Evolutionary conservation across 2,888 invertebrate genomes (phyloP).

Genomic region (Drosophila anomelani): DNA sequence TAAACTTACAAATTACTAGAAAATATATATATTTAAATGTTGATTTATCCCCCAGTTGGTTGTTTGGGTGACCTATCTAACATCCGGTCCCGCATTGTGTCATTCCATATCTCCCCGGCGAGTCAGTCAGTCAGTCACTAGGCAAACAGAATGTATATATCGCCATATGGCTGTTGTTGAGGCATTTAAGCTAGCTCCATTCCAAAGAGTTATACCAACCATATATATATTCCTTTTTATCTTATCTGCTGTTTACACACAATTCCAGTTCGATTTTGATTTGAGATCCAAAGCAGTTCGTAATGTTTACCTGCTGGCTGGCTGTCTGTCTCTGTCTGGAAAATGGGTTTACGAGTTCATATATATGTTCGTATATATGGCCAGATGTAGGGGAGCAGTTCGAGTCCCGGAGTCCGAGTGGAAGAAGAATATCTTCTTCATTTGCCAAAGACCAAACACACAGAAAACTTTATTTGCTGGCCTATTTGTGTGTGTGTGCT

Average conservation of each 20-base stretch:
- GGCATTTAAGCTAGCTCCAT: constrained; percentile 23
- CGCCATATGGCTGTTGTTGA: constrained; percentile 30
- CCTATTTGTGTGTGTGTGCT: neutral
- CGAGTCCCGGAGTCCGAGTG: constrained; percentile 1
- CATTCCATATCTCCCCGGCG: constrained; percentile 5
- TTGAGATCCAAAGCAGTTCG: constrained; percentile 23
- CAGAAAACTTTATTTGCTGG: constrained; percentile 34
- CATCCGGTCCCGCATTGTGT: constrained; percentile 29
- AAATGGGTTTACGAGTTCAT: constrained; percentile 44
- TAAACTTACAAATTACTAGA: no score
- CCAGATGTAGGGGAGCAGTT: constrained; percentile 26
- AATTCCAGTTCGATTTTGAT: constrained; percentile 44
- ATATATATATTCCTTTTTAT: constrained; percentile 15
- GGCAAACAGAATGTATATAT: constrained; percentile 21
- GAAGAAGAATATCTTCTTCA: constrained; percentile 29
- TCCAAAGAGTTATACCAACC: constrained; percentile 30
- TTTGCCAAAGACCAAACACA: constrained; percentile 29
- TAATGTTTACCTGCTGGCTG: constrained; percentile 33
- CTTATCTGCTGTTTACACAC: constrained; percentile 40
- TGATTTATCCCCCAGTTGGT: neutral
- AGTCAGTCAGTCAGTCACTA: constrained; percentile 15
- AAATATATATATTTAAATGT: neutral
- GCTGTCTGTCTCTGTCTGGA: constrained; percentile 1
- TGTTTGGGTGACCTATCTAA: constrained; percentile 17
- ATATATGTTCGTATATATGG: neutral